Evolutionary conservation across 30 jellyfish, hydroid and myxozoan species (phyloP).

Genomic region (Hydra vulgaris): DNA sequence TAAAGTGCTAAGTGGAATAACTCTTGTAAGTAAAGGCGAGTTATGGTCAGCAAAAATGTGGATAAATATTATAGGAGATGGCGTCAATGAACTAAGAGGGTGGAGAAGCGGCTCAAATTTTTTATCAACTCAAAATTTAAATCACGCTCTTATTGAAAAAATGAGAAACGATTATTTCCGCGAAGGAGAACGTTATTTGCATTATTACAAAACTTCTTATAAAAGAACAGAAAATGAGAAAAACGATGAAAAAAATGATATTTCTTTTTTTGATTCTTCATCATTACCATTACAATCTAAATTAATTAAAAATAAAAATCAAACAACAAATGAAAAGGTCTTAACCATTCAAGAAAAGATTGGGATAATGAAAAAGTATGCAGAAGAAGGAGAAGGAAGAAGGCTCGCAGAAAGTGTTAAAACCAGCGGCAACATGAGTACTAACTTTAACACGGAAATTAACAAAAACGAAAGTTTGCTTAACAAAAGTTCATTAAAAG

Average conservation of each 20-base stretch:
- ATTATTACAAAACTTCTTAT: slow-evolving; percentile 25
- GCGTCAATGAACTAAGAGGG: slow-evolving; percentile 70
- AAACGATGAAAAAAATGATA: not conserved
- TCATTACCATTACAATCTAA: not conserved
- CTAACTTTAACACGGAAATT: too few species aligned
- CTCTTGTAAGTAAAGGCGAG: slow-evolving; percentile 32
- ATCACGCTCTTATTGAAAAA: slow-evolving; percentile 29
- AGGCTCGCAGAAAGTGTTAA: too few species aligned
- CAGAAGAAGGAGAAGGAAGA: too few species aligned
- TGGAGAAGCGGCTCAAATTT: slow-evolving; percentile 87
- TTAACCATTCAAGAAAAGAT: not conserved
- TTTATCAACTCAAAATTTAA: slow-evolving; percentile 35
- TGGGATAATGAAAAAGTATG: not conserved
- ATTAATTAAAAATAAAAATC: not conserved
- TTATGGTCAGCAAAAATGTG: slow-evolving; percentile 84
- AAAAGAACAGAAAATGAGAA: slow-evolving; percentile 15
- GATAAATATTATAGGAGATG: slow-evolving; percentile 82
- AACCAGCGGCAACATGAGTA: too few species aligned
- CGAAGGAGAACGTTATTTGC: slow-evolving; percentile 65
- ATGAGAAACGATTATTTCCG: slow-evolving; percentile 76
- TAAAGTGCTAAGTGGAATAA: slow-evolving; percentile 33
- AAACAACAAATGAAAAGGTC: not conserved
- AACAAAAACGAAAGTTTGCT: not conserved
- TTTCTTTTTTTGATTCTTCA: not conserved
- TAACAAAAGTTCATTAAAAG: not conserved